Evolutionary conservation across 2,888 invertebrate species (phyloP).

Genomic region (Uloborus plumipes): DNA sequence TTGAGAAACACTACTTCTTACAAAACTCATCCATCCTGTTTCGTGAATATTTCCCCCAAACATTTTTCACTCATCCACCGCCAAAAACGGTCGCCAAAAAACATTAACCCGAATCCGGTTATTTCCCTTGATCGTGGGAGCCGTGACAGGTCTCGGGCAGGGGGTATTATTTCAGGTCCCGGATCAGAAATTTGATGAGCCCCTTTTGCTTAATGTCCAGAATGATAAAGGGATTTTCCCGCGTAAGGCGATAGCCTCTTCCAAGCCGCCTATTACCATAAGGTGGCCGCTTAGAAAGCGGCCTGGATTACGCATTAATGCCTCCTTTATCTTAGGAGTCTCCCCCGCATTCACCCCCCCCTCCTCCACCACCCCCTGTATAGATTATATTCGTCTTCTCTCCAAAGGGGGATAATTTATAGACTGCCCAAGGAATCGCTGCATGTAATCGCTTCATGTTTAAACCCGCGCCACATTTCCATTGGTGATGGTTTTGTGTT

Average conservation of each 20-base stretch:
- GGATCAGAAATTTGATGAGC: constrained; percentile 63
- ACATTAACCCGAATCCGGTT: neutral
- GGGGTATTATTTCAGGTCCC: constrained; percentile 42
- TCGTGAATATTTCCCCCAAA: too few species aligned
- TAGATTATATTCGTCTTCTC: neutral
- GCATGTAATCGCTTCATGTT: too few species aligned
- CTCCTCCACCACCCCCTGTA: neutral
- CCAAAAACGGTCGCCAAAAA: constrained; percentile 9
- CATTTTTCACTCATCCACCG: neutral
- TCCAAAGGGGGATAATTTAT: too few species aligned
- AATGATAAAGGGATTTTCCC: constrained; percentile 53
- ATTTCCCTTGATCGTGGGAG: constrained; percentile 44
- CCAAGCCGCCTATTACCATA: constrained; percentile 55
- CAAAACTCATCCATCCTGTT: too few species aligned
- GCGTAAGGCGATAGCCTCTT: constrained; percentile 42
- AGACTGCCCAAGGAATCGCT: too few species aligned
- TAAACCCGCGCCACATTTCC: too few species aligned
- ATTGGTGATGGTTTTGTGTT: too few species aligned
- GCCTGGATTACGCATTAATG: constrained; percentile 55
- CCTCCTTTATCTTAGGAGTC: constrained; percentile 49
- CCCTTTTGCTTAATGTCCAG: constrained; percentile 64
- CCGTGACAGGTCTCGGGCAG: constrained; percentile 38
- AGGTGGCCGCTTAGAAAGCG: constrained; percentile 59
- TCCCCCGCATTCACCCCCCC: neutral
- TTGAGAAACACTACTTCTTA: too few species aligned